Conservation (phyloP, 2,797 vertebrate genomes). For the Thamnophis elegans region DNA sequence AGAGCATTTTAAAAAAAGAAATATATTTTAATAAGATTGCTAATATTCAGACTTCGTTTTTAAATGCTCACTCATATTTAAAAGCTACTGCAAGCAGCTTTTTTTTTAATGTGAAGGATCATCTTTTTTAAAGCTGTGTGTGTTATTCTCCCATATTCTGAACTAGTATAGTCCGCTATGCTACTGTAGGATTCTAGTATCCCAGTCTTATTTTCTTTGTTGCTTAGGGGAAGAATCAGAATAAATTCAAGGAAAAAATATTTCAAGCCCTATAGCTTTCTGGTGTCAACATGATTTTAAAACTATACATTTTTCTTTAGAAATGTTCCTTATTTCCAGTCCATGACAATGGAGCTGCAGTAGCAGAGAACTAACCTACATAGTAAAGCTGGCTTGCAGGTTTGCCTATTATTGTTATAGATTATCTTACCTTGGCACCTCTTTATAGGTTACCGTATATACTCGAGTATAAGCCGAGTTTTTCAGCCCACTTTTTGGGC, state of each 20-base stretch:
- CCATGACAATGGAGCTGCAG: neutral
- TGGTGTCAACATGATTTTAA: neutral
- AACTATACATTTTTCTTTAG: neutral
- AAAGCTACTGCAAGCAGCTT: neutral
- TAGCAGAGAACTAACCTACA: rapidly evolving
- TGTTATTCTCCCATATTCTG: neutral
- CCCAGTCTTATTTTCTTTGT: neutral
- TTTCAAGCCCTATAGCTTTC: neutral
- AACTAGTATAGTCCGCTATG: too few relatives aligned
- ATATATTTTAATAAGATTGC: neutral
- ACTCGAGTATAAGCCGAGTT: too few relatives aligned
- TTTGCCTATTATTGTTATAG: neutral
- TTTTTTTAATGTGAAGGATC: neutral
- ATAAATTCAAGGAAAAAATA: neutral
- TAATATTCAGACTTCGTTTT: neutral
- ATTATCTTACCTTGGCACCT: neutral
- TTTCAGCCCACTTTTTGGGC: too few relatives aligned
- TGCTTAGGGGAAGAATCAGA: neutral
- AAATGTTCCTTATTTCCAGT: neutral
- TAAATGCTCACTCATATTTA: neutral
- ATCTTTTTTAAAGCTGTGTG: neutral
- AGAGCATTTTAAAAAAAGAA: neutral
- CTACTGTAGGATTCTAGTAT: neutral
- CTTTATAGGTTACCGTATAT: neutral
- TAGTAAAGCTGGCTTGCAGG: neutral